Percentiles rank a stretch among this genome's conserved stretches.
Conservation (phyloP, 2,797 vertebrate genomes). For the Melanotaenia parkinsoni region DNA sequence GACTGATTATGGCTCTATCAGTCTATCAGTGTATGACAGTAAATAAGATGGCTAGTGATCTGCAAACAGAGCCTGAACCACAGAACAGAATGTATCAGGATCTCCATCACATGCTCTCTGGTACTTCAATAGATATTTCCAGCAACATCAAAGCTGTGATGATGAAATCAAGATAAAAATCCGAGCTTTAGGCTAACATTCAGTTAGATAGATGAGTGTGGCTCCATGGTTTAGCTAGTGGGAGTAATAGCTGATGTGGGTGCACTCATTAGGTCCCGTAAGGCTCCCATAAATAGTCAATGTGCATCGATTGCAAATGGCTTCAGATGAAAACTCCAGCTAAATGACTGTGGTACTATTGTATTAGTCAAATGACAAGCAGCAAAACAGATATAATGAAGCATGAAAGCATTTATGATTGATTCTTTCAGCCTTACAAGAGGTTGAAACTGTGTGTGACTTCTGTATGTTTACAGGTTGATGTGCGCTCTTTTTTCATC, state of each 20-base stretch:
- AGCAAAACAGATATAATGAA: constrained; percentile 64
- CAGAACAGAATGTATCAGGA: constrained; percentile 35
- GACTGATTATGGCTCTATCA: constrained; percentile 47
- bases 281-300: constrained; percentile 78
- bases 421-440: constrained; percentile 60
- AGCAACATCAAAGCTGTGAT: constrained; percentile 45
- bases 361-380: constrained; percentile 76
- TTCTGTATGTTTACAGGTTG: constrained; percentile 17
- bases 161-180: constrained; percentile 32
- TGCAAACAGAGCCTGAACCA: constrained; percentile 18
- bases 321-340: constrained; percentile 61
- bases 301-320: constrained; percentile 71
- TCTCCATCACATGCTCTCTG: constrained; percentile 18
- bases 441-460: constrained; percentile 26
- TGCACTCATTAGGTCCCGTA: constrained; percentile 58
- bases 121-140: constrained; percentile 56
- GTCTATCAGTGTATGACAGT: constrained; percentile 42
- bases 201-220: constrained; percentile 61
- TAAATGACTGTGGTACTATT: constrained; percentile 64
- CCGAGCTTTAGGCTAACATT: constrained; percentile 57
- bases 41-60: constrained; percentile 62
- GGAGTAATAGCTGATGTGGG: constrained; percentile 66
- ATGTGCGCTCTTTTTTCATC: constrained; percentile 16
- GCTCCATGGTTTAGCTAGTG: constrained; percentile 47
- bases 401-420: constrained; percentile 66